Evolutionary conservation across 2,113 vertebrate species (phyloP).

Genomic region (Danionella cerebrum): DNA sequence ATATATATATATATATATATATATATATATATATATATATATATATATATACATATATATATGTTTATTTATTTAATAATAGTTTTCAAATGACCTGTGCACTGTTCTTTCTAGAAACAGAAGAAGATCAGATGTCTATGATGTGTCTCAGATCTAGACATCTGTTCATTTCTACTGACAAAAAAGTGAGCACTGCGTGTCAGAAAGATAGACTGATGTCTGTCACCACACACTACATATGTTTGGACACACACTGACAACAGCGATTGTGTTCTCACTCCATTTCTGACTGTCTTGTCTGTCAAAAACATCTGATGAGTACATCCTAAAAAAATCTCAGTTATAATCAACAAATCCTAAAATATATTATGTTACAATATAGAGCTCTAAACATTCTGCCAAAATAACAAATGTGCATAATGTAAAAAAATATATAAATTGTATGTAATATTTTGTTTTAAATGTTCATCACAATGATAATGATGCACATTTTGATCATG

Average conservation of each 20-base stretch:
- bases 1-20: not conserved
- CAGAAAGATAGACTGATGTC: slow-evolving; percentile 22
- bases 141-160: slow-evolving; percentile 5
- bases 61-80: too few species aligned
- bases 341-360: too few species aligned
- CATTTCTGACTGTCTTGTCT: not conserved
- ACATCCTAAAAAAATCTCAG: too few species aligned
- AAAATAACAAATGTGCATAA: too few species aligned
- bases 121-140: not conserved
- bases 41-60: too few species aligned
- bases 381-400: too few species aligned
- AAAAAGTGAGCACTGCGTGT: slow-evolving; percentile 24
- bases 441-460: too few species aligned
- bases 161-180: slow-evolving; percentile 21
- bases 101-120: not conserved
- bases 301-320: slow-evolving; percentile 5
- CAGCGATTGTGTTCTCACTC: slow-evolving; percentile 21
- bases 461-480: too few species aligned
- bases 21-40: not conserved
- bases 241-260: slow-evolving; percentile 26
- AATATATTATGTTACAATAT: too few species aligned
- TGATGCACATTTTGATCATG: too few species aligned
- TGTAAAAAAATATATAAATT: too few species aligned
- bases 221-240: slow-evolving; percentile 10
- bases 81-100: not conserved